Evolutionary conservation across 2,113 vertebrate genomes (phyloP).

Genomic region (Rousettus leschenaultii): DNA sequence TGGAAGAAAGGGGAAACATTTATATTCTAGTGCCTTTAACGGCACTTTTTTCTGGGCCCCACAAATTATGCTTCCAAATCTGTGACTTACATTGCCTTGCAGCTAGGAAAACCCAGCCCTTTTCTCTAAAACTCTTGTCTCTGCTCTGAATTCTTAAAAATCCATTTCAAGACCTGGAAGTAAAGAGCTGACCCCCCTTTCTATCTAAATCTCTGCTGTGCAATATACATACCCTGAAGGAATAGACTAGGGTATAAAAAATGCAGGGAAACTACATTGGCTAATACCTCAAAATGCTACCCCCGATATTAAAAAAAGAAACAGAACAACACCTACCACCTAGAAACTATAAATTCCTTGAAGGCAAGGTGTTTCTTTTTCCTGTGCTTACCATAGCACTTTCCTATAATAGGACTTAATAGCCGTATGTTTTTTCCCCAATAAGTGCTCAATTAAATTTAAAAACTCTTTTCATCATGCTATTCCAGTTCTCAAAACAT

Average conservation of each 20-base stretch:
- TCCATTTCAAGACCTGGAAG: conserved; percentile 17
- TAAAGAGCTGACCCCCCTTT: neutral
- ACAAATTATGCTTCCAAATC: neutral
- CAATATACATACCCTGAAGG: neutral
- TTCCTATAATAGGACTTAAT: neutral
- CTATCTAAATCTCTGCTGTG: neutral
- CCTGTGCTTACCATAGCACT: neutral
- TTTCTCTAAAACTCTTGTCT: conserved; percentile 18
- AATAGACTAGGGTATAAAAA: neutral
- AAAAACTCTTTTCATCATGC: conserved; percentile 16
- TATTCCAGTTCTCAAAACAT: neutral
- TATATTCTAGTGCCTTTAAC: neutral
- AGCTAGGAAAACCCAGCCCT: neutral
- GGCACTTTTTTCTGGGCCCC: neutral
- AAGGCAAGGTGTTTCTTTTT: neutral
- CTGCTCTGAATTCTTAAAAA: neutral
- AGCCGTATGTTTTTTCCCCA: neutral
- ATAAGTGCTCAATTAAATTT: neutral
- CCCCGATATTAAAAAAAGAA: conserved; percentile 30
- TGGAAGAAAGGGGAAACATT: neutral
- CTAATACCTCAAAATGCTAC: neutral
- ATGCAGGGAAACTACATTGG: neutral
- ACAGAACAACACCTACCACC: neutral
- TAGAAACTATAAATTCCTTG: neutral
- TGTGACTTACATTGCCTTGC: neutral